phyloP scores from a whole-genome alignment of 2,888 invertebrate species.

The Anticlea derivata region DNA sequence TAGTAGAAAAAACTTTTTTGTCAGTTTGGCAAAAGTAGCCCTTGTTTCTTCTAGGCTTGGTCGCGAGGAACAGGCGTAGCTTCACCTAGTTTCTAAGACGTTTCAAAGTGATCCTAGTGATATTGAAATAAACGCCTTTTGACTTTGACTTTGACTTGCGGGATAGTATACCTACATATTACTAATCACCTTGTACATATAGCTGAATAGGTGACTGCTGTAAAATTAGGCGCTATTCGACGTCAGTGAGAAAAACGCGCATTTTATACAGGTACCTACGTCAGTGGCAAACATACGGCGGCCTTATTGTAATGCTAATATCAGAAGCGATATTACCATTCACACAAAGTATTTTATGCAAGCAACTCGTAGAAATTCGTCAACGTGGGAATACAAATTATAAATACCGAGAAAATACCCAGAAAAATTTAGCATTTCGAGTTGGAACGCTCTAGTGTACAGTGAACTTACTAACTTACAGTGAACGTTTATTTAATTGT shows the following conservation, averaged over 20 bases:
- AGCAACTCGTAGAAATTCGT: constrained; percentile 46
- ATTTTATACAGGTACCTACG: constrained; percentile 2
- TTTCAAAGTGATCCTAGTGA: too few species aligned
- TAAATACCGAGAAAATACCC: constrained; percentile 44
- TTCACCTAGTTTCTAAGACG: too few species aligned
- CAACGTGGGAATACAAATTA: constrained; percentile 55
- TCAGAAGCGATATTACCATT: constrained; percentile 47
- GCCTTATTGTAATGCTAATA: constrained; percentile 30
- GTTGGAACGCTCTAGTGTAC: constrained; percentile 30
- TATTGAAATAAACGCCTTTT: too few species aligned
- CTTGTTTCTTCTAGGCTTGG: too few species aligned
- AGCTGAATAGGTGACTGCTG: too few species aligned
- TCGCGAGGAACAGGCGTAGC: too few species aligned
- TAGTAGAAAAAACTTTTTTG: too few species aligned
- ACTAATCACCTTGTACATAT: too few species aligned
- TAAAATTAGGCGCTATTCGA: not conserved
- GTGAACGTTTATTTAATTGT: too few species aligned
- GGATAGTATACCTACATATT: too few species aligned
- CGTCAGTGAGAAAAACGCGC: constrained; percentile 18
- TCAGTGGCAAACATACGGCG: constrained; percentile 19
- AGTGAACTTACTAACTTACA: constrained; percentile 5
- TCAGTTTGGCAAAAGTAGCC: too few species aligned
- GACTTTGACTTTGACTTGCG: too few species aligned
- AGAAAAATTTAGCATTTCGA: constrained; percentile 35
- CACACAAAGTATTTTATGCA: constrained; percentile 46